Conservation (phyloP, 1,140 invertebrate species). For the Eufriesea mexicana region DNA sequence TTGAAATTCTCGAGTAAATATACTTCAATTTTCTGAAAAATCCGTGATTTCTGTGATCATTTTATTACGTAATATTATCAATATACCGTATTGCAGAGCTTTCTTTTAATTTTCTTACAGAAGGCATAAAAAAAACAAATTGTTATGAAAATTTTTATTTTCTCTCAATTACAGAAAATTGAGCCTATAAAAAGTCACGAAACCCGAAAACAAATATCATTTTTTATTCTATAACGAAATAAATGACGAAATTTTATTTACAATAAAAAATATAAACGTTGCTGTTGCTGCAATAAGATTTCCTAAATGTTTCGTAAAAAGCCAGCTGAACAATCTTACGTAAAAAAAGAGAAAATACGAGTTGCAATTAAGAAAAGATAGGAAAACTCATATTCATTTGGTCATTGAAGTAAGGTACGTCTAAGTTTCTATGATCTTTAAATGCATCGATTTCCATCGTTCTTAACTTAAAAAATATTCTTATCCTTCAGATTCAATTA, state of each 20-base stretch:
- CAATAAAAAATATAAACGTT: too few species aligned
- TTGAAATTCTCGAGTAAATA: not conserved
- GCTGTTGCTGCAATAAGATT: constrained; percentile 6
- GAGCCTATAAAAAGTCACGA: too few species aligned
- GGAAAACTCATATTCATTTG: not conserved
- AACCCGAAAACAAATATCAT: not conserved
- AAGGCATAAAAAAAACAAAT: too few species aligned
- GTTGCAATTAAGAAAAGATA: not conserved
- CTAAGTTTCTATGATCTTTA: not conserved
- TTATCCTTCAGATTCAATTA: not conserved
- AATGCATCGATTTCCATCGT: not conserved
- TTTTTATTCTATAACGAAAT: too few species aligned
- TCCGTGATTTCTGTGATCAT: too few species aligned
- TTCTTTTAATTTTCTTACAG: too few species aligned
- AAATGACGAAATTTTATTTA: too few species aligned
- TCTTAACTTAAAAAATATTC: not conserved
- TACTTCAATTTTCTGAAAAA: not conserved
- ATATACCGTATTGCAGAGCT: not conserved
- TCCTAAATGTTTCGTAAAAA: constrained; percentile 28
- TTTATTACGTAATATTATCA: too few species aligned
- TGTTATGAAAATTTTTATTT: too few species aligned
- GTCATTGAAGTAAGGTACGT: not conserved
- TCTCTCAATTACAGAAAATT: too few species aligned
- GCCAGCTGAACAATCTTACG: not conserved
- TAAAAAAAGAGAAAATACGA: constrained; percentile 19